Conservation (phyloP, 2,113 vertebrate species). For the Colossoma macropomum region DNA sequence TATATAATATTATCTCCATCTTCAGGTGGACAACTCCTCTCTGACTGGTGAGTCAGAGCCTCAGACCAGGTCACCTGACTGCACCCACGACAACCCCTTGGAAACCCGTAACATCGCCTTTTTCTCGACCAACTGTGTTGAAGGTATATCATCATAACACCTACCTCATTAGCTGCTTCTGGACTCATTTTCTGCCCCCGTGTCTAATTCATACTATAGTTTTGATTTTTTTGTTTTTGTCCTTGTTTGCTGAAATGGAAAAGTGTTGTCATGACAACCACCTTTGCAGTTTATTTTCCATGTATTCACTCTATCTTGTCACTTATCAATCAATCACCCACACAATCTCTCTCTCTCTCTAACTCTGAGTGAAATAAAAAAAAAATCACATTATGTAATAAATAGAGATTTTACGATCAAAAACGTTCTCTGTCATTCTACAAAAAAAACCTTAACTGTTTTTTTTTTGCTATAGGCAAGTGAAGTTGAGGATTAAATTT, state of each 20-base stretch:
- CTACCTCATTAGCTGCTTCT: background rate
- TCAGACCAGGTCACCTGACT: constrained; percentile 89
- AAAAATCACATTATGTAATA: no score
- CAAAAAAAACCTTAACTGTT: background rate
- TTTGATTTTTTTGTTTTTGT: background rate
- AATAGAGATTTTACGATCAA: no score
- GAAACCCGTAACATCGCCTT: constrained; percentile 91
- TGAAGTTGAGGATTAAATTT: no score
- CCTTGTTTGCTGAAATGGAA: background rate
- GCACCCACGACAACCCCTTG: constrained; percentile 90
- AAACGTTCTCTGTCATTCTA: no score
- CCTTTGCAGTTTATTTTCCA: background rate
- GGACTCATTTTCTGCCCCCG: background rate
- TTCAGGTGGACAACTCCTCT: constrained; percentile 90
- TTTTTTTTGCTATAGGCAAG: background rate
- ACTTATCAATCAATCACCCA: constrained; percentile 11
- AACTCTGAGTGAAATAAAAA: no score
- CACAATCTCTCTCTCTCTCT: background rate
- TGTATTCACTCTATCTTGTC: background rate
- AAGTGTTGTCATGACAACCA: constrained; percentile 53
- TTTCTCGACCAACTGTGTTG: constrained; percentile 92
- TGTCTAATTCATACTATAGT: background rate
- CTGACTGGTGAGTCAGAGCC: constrained; percentile 90
- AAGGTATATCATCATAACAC: constrained; percentile 71
- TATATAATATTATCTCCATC: background rate